Evolutionary conservation across 2,113 vertebrate genomes (phyloP), one percentile per base, ranked within the genome.

Genomic region (Sorex fumeus): DNA sequence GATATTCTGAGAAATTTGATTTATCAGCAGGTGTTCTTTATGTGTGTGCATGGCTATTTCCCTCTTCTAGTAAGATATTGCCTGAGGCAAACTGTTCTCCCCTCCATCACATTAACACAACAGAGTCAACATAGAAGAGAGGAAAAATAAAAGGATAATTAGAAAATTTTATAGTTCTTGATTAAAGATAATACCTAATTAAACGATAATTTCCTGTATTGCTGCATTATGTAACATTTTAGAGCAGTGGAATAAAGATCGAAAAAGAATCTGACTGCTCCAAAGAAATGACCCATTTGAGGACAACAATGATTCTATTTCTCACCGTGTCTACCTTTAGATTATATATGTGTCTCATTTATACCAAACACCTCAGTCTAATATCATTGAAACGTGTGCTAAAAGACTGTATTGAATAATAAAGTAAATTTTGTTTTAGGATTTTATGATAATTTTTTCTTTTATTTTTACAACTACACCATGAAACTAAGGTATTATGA

Each of bases 361-460:
- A 85, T 25, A 72, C 2, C 6, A 90, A 62, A 67, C 78, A 92
- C 80, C 40, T 83, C 21, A 40, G 45, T 78, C 8, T 90, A 75
- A 28, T 88, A 47, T 62, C 64, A 85, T 69, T 71, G 32, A 19
- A 5, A 70, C 45, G 8, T 21, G 28, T 45, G 19, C 23, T 25
- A 34, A 18, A 87, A 28, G 32, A 3, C 16, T 62, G 32, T 32
- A 43, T 23, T 43, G 11, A 74, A 34, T 40, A 84, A 80, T 6
- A 77, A 10, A 71, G 19, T 74, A 64, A 34, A 7, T 53, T 45
- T 81, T 89, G 4, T 50, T 87, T 83, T 88, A 79, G 4, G 23
- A 50, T 50, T 69, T 23, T 60, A 30, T 15, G 27, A 60, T 19
- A 15, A 78, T 90, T 77, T 53, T 75, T 28, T 66, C 90, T 75